These are phyloP conservation scores for Dicrurus megarhynchus DNA, from an alignment of 2,113 vertebrate genomes.

Conservation along the genomic window DNA sequence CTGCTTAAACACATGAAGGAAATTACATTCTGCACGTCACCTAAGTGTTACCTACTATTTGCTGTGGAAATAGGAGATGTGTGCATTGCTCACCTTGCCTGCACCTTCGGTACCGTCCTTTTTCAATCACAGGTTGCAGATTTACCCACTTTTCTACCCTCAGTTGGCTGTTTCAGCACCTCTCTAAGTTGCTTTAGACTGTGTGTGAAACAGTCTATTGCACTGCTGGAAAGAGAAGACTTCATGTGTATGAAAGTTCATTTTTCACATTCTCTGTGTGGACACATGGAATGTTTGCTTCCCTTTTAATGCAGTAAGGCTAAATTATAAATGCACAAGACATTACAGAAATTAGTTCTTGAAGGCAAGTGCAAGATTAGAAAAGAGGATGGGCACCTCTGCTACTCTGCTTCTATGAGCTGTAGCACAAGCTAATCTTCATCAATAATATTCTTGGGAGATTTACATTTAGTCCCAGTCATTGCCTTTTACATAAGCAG, in stretches of 20 bases:
- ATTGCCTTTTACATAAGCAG: background rate
- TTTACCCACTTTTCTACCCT: background rate
- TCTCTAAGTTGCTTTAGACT: background rate
- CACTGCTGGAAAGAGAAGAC: background rate
- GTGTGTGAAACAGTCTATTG: background rate
- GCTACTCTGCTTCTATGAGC: background rate
- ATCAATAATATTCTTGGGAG: background rate
- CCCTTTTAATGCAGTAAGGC: background rate
- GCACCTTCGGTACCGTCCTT: background rate
- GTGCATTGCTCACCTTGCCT: background rate
- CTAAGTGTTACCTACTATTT: background rate
- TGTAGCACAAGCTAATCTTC: background rate
- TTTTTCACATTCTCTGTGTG: background rate
- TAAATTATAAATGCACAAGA: background rate
- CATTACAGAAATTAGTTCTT: background rate
- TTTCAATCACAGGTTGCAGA: background rate
- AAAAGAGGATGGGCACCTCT: background rate
- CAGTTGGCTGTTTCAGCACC: background rate
- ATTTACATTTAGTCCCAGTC: background rate
- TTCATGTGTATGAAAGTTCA: background rate
- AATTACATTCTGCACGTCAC: constrained; percentile 12
- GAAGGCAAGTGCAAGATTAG: background rate
- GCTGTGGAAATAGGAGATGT: background rate
- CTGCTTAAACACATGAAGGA: constrained; percentile 48
- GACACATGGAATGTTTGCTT: background rate